A percentile compares a stretch with the other conserved stretches of the same genome.
phyloP scores from a whole-genome alignment of 2,888 invertebrate species.

The Autographa gamma region DNA sequence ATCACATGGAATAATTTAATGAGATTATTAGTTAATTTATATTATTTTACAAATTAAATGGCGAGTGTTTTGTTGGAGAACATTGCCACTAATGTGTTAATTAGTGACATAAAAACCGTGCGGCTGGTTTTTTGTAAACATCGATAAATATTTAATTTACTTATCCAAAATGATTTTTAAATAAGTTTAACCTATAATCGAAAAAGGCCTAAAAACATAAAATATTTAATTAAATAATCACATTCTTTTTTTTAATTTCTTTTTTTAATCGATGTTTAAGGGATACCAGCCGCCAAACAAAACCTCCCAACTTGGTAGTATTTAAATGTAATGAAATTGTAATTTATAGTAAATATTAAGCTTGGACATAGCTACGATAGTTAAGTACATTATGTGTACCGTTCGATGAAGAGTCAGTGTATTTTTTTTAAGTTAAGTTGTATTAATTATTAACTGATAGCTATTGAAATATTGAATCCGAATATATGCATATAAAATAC shows the following conservation, averaged over 20 bases:
- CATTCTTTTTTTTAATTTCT: not conserved
- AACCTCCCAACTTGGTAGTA: constrained; percentile 62
- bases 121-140: constrained; percentile 43
- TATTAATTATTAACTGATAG: constrained; percentile 84
- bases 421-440: constrained; percentile 87
- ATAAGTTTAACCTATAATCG: not conserved
- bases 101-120: constrained; percentile 31
- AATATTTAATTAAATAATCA: not conserved
- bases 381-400: constrained; percentile 77
- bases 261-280: constrained; percentile 44
- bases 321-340: constrained; percentile 85
- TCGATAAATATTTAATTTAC: constrained; percentile 23
- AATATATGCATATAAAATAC: constrained; percentile 88
- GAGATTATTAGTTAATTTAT: constrained; percentile 82
- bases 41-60: constrained; percentile 68
- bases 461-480: constrained; percentile 88
- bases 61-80: constrained; percentile 39
- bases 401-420: constrained; percentile 83
- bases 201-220: not conserved
- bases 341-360: constrained; percentile 86
- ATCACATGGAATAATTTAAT: constrained; percentile 63
- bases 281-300: constrained; percentile 44
- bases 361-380: constrained; percentile 86
- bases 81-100: constrained; percentile 29
- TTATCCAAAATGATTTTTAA: not conserved